Evolutionary conservation across 2,888 invertebrate genomes (phyloP), one percentile per base, ranked within the genome.

Genomic region (Lasiommata megera): DNA sequence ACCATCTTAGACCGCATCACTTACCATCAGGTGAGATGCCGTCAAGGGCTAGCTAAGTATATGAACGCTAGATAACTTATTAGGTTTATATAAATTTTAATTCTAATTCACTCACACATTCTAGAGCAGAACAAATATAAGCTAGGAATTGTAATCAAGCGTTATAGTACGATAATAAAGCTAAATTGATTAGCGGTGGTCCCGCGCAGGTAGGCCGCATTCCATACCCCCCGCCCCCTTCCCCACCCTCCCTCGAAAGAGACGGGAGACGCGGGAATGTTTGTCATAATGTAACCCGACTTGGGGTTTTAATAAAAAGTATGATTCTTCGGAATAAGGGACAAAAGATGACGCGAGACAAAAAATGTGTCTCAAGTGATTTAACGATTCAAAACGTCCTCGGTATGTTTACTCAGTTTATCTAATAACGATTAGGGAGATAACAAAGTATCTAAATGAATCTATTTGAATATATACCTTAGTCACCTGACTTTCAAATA

Each of bases 151-250:
- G 80, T 87, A 87, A 89, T 88, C 83, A 87, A 87, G 82, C 83
- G 82, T 85, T 86, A 84, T 87, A 82, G 82, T 77, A 80, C 82
- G 82, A 84, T 88, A 88, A 88, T 88, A 88, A 87, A 84, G 85
- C 79, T 88, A 89, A 89, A 87, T 89, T 89, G 90, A 90, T 90
- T 89, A 88, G 88, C 82, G 82, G 84, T 80, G 84, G 83, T 80
- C 86, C 79, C 77, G 79, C 79, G 82, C 88, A 88, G 88, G 90
- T 89, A 88, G 85, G 77, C 86, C 82, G 81, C 90, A 89, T 88
- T 89, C 88, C 87, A 70, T 71, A 52, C 66, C 62, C 60, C 66
- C 71, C 69, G 71, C 67, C 65, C 56, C 67, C 70, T 70, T 62
- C 37, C 61, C 46, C 40, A 65, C 57, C 64, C 65, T 29, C 6